phyloP scores from a whole-genome alignment of 2,113 vertebrate genomes.

The Hirundichthys speculiger region DNA sequence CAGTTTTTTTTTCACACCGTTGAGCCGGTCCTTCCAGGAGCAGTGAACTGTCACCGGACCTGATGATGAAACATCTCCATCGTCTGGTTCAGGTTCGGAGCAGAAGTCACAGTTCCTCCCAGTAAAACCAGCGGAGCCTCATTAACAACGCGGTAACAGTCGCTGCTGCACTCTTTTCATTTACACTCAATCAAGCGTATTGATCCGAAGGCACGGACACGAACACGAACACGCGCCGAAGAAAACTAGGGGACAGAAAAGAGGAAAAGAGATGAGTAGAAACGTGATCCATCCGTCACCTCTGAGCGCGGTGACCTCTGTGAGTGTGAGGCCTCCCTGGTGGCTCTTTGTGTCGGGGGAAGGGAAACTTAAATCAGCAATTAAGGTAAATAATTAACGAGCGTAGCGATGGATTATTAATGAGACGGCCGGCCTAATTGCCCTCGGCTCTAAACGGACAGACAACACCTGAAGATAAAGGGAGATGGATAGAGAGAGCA shows the following conservation, averaged over 20 bases:
- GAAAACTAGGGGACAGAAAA: background rate
- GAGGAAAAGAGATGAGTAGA: constrained; percentile 18
- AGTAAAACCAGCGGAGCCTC: no score
- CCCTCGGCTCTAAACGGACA: constrained; percentile 73
- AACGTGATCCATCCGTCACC: constrained; percentile 62
- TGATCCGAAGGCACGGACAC: constrained; percentile 32
- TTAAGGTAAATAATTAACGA: constrained; percentile 97
- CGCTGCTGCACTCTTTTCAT: constrained; percentile 58
- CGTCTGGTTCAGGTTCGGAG: no score
- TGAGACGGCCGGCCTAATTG: constrained; percentile 87
- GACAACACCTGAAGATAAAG: constrained; percentile 69
- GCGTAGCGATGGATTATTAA: constrained; percentile 89
- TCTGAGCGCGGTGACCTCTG: constrained; percentile 57
- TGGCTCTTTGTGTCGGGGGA: constrained; percentile 78
- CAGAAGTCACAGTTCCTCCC: background rate
- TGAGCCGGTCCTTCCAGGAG: no score
- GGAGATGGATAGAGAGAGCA: background rate
- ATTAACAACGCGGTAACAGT: constrained; percentile 45
- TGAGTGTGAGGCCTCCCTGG: constrained; percentile 19
- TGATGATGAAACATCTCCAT: no score
- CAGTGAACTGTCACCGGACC: no score
- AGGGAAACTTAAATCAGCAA: constrained; percentile 92
- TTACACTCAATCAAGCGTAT: constrained; percentile 66
- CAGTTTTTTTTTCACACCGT: no score
- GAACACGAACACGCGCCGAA: constrained; percentile 14